Percentiles rank a stretch among this genome's conserved stretches.
Evolutionary conservation across 2,797 vertebrate genomes (phyloP).

Genomic region (Megalops cyprinoides): DNA sequence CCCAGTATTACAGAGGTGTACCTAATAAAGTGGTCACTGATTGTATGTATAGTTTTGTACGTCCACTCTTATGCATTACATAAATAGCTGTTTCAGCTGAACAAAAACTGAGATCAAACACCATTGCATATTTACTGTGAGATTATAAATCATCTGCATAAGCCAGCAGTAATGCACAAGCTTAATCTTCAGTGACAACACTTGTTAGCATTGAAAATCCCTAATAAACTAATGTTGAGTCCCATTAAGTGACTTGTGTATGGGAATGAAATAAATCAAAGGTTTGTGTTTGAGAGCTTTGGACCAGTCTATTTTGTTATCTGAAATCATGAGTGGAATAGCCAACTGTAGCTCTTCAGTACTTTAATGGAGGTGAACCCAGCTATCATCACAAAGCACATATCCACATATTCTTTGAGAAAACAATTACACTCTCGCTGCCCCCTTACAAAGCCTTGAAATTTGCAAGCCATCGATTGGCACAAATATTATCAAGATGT

Average conservation of each 20-base stretch:
- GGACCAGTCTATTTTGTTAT: neutral
- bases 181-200: conserved; percentile 27
- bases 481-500: too few relatives aligned
- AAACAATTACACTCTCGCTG: too few relatives aligned
- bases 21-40: too few relatives aligned
- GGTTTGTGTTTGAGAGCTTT: neutral
- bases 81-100: conserved; percentile 52
- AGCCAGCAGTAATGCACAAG: conserved; percentile 52
- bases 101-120: conserved; percentile 38
- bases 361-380: too few relatives aligned
- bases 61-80: too few relatives aligned
- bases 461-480: too few relatives aligned
- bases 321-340: neutral
- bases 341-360: too few relatives aligned
- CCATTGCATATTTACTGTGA: conserved; percentile 34
- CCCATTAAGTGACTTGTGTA: neutral
- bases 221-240: conserved; percentile 5
- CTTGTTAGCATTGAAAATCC: neutral
- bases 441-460: too few relatives aligned
- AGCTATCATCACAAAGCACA: too few relatives aligned
- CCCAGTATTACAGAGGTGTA: too few relatives aligned
- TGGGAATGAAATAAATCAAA: neutral
- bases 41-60: too few relatives aligned
- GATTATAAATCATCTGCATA: conserved; percentile 39
- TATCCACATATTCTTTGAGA: too few relatives aligned